Base-by-base conservation (phyloP, 2,797 vertebrate genomes). In the Alca torda region DNA sequence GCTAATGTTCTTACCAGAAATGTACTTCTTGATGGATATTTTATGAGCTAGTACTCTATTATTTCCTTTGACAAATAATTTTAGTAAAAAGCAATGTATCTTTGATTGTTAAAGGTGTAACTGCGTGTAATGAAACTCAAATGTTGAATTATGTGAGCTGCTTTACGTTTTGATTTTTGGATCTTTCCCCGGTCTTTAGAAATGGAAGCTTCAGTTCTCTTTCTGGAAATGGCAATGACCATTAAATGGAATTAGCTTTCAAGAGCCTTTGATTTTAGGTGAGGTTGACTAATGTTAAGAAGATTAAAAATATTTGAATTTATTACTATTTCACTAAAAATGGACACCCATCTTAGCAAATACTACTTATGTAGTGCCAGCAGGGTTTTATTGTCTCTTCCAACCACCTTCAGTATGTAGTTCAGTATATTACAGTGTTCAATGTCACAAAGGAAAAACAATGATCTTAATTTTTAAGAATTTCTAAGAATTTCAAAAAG, bases 231-330 rank as follows among this genome's bases (percentile, higher is more conserved):
- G 53, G 74, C 43, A 65, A 19, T 51, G 59, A 8, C 43, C n/a
- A 12, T 82, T 73, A 73, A 68, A 41, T 84, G 51, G 65, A 91
- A 81, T 87, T 90, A 82, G 35, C 69, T 85, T 85, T 86, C 73
- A 78, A 7, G 30, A 64, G 57, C 57, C 59, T 90, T 93, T 81
- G 63, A n/a, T 86, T 92, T 90, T 82, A 84, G 84, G 67, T 83
- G 61, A 72, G 84, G 69, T 89, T 93, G 79, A 26, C 69, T 73
- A 67, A n/a, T 65, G 15, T 96, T 88, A 95, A 91, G 84, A 83
- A 89, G 92, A 89, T 89, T 72, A 83, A 83, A 85, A 96, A 61
- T 70, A 70, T 16, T 85, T 89, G 90, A 82, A 51, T 95, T 86
- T 72, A 41, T 72, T 46, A 46, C 39, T 37, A 3, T 87, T 84